Evolutionary conservation across 30 jellyfish, hydroid and myxozoan genomes (phyloP).

Genomic region (Aurelia sp.): DNA sequence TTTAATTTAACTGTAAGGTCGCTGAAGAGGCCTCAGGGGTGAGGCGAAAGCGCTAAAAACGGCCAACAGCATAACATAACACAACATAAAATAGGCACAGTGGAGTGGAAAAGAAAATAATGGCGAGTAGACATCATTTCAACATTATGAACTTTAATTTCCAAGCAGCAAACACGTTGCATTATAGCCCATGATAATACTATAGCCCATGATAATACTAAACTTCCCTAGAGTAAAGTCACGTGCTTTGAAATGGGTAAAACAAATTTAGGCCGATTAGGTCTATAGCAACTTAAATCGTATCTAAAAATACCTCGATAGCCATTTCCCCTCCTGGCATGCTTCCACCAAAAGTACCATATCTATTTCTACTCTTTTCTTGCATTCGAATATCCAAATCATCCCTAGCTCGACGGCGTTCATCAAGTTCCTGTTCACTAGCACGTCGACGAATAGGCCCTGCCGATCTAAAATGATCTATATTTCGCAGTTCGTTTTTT

Average conservation of each 20-base stretch:
- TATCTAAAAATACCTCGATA: not conserved
- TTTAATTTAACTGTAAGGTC: too few relatives aligned
- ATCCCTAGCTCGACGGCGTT: constrained; percentile 17
- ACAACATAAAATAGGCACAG: too few relatives aligned
- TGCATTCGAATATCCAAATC: not conserved
- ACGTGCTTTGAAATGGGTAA: not conserved
- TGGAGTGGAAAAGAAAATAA: too few relatives aligned
- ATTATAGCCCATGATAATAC: too few relatives aligned
- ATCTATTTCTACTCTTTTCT: not conserved
- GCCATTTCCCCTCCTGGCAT: constrained; percentile 38
- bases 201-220: too few relatives aligned
- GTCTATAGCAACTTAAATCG: not conserved
- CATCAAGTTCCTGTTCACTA: constrained; percentile 16
- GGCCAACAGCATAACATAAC: too few relatives aligned
- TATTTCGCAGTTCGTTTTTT: not conserved
- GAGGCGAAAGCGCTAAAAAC: too few relatives aligned
- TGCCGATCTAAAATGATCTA: constrained; percentile 20
- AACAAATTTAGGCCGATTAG: not conserved
- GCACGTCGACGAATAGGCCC: constrained; percentile 45
- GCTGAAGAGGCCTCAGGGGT: too few relatives aligned
- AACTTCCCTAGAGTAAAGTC: not conserved
- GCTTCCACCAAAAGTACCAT: not conserved
- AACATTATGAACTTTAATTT: too few relatives aligned
- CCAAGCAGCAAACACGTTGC: too few relatives aligned
- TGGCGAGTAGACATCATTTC: too few relatives aligned